Base-by-base conservation (phyloP, 2,797 vertebrate species). In the Hippoglossus hippoglossus region DNA sequence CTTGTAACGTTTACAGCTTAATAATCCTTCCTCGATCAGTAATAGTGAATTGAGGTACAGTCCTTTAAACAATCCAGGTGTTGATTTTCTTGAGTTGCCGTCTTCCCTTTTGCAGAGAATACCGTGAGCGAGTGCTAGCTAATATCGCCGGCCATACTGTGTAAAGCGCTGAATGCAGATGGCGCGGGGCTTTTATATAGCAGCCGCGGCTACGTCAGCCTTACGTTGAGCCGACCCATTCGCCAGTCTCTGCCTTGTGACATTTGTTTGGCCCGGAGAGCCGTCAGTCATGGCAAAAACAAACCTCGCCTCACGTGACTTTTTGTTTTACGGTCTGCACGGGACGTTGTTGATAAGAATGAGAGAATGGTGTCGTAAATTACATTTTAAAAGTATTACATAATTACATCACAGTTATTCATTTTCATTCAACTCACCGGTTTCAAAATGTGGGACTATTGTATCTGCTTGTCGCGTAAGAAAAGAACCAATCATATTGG, bases 91-190 rank as follows among this genome's bases (percentile, higher is more conserved):
- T 96, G 91, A 94, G 94, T 95, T 94, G 93, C 92, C 95, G 96
- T 96, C 93, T 98, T 97, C 96, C 97, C 96, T 96, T 96, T 98
- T 95, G 91, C 96, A 98, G 97, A 98, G 97, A 97, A 97, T 90
- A 95, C 95, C 93, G 93, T 95, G 90, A 96, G 98, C 96, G 96
- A 98, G 94, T 96, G 97, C 97, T 99, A 99, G 98, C 98, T 99
- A 98, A 99, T 99, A 90, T 99, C 97, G 96, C 97, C 97, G 97
- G 98, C 98, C 97, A 99, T 99, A 99, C 98, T 99, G 98, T 98
- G 98, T 94, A 96, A 24, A 98, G 96, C 97, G 3, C 84, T 82
- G 82, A 53, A 6, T 0, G 1, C 2, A 24, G 54, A 73, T 58
- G 83, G 92, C 88, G 78, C 79, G 19, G 12, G 0, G 4, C 0